Evolutionary conservation across 2,888 invertebrate species (phyloP).

Genomic region (Esperia sulphurella): DNA sequence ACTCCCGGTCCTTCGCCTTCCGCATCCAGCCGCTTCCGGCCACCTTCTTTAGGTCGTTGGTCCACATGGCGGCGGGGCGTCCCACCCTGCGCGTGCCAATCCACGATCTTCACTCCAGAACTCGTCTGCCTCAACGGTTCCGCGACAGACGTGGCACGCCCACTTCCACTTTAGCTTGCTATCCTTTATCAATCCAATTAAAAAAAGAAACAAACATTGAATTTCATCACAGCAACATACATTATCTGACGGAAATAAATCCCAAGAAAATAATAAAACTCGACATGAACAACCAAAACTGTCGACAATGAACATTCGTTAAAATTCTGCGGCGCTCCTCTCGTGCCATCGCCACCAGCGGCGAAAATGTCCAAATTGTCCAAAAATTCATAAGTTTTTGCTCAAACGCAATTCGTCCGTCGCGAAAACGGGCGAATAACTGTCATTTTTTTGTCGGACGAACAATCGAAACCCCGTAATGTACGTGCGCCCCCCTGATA

Average conservation of each 20-base stretch:
- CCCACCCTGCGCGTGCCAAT: too few relatives aligned
- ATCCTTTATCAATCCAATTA: too few relatives aligned
- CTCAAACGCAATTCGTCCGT: slow-evolving; percentile 33
- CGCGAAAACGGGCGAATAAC: slow-evolving; percentile 44
- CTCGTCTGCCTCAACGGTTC: too few relatives aligned
- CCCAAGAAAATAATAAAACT: slow-evolving; percentile 32
- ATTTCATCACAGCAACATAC: too few relatives aligned
- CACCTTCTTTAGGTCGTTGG: too few relatives aligned
- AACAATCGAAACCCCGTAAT: slow-evolving; percentile 46
- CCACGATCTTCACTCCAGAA: too few relatives aligned
- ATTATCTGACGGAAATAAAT: too few relatives aligned
- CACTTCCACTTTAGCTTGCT: slow-evolving; percentile 14
- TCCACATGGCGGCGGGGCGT: too few relatives aligned
- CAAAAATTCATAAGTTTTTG: slow-evolving; percentile 49
- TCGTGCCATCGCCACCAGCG: slow-evolving; percentile 34
- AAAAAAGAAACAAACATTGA: too few relatives aligned
- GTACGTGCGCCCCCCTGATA: slow-evolving; percentile 43
- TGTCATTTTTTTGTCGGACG: slow-evolving; percentile 45
- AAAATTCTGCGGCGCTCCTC: slow-evolving; percentile 33
- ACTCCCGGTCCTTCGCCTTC: too few relatives aligned
- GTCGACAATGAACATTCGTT: slow-evolving; percentile 41
- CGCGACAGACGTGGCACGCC: neutral
- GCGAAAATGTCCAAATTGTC: slow-evolving; percentile 45
- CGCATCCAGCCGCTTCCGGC: too few relatives aligned
- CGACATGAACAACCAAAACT: slow-evolving; percentile 27